Evolutionary conservation across 2,113 vertebrate genomes (phyloP).

Genomic region (Podilymbus podiceps): DNA sequence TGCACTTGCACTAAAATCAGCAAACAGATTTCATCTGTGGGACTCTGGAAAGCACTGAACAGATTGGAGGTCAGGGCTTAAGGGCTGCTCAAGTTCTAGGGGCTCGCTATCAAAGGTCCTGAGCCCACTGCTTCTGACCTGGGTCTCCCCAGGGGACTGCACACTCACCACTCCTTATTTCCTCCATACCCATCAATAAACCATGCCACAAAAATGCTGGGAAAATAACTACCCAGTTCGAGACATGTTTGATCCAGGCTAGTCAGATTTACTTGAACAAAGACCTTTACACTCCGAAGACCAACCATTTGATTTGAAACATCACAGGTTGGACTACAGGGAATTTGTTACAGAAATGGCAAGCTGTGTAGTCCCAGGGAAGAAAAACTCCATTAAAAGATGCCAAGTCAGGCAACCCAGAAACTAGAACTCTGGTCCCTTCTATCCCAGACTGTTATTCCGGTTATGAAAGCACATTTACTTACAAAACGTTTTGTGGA

Average conservation of each 20-base stretch:
- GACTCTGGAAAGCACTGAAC: not conserved
- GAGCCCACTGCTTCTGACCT: not conserved
- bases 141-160: fast-evolving
- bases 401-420: not conserved
- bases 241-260: not conserved
- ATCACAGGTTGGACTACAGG: not conserved
- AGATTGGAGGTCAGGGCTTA: not conserved
- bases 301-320: not conserved
- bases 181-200: not conserved
- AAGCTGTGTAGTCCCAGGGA: not conserved
- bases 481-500: not conserved
- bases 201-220: not conserved
- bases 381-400: not conserved
- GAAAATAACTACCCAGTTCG: not conserved
- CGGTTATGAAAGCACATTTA: not conserved
- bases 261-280: not conserved
- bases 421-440: not conserved
- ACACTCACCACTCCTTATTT: not conserved
- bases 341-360: not conserved
- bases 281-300: not conserved
- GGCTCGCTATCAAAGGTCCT: not conserved
- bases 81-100: not conserved
- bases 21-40: not conserved
- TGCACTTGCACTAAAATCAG: not conserved
- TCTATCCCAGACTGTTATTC: not conserved